Conservation (phyloP, 1,140 invertebrate genomes). For the Melitaea cinxia region DNA sequence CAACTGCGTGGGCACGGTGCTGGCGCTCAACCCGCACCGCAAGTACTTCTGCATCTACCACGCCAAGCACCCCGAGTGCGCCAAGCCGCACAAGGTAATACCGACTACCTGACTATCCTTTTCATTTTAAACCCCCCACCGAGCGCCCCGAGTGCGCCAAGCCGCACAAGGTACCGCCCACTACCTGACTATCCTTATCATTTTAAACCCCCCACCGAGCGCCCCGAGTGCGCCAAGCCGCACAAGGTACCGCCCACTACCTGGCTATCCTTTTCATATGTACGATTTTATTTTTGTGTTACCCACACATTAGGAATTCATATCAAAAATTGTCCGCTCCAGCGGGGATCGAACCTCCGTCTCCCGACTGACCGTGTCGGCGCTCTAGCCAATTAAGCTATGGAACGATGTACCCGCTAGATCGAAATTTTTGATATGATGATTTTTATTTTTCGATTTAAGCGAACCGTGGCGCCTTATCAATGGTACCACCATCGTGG, state of each 20-base stretch:
- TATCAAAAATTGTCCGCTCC: no score
- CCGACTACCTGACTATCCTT: neutral
- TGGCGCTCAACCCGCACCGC: constrained; percentile 96
- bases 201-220: constrained; percentile 97
- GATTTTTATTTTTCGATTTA: no score
- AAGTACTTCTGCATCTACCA: constrained; percentile 99
- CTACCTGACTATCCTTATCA: neutral
- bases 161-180: constrained; percentile 80
- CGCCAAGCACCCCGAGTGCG: constrained; percentile 89
- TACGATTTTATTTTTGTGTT: no score
- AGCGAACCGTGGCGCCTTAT: no score
- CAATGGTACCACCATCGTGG: no score
- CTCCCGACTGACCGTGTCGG: no score
- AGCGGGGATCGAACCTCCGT: no score
- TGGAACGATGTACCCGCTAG: no score
- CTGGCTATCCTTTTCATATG: neutral
- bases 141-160: constrained; percentile 87
- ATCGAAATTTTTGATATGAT: no score
- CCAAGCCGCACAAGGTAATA: constrained; percentile 82
- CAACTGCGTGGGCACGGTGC: constrained; percentile 98
- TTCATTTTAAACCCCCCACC: constrained; percentile 89
- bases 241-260: constrained; percentile 77
- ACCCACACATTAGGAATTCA: no score
- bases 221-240: constrained; percentile 83
- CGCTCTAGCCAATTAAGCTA: no score